These are phyloP conservation scores for Kryptolebias marmoratus DNA, from an alignment of 2,113 vertebrate genomes.

Conservation along the genomic window DNA sequence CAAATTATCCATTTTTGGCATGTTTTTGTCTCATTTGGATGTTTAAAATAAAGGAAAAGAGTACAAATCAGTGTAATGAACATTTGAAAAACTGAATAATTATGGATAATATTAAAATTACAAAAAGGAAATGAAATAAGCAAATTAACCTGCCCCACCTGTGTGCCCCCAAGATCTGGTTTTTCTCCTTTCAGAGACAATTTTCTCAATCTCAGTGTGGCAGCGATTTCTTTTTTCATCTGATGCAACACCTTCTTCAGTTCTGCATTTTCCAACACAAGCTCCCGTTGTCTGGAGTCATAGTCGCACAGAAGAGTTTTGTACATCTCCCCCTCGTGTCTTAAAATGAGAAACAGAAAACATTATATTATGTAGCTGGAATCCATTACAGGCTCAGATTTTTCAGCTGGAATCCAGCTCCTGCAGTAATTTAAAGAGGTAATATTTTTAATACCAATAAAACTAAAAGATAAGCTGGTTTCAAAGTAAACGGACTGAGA, in stretches of 20 bases:
- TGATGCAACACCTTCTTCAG: slow-evolving; percentile 95
- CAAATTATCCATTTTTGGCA: neutral
- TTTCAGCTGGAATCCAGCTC: neutral
- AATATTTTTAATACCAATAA: too few relatives aligned
- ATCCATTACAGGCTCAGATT: neutral
- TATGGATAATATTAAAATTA: neutral
- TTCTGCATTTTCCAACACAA: slow-evolving; percentile 92
- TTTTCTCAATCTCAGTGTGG: slow-evolving; percentile 87
- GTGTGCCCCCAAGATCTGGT: slow-evolving; percentile 74
- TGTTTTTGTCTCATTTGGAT: neutral
- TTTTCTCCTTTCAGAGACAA: slow-evolving; percentile 80
- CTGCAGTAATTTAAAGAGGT: too few relatives aligned
- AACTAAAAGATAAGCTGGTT: too few relatives aligned
- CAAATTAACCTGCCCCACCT: slow-evolving; percentile 73
- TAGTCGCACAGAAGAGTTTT: slow-evolving; percentile 90
- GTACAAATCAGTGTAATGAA: neutral
- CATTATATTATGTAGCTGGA: neutral
- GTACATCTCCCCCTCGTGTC: slow-evolving; percentile 96
- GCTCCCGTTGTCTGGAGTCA: slow-evolving; percentile 89
- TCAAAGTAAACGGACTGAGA: too few relatives aligned
- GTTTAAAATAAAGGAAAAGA: neutral
- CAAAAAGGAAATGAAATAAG: neutral
- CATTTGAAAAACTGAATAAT: neutral
- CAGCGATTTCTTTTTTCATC: slow-evolving; percentile 96
- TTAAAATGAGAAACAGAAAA: slow-evolving; percentile 68